Evolutionary conservation across 2,797 vertebrate species (phyloP).

Genomic region (Leuciscus waleckii): DNA sequence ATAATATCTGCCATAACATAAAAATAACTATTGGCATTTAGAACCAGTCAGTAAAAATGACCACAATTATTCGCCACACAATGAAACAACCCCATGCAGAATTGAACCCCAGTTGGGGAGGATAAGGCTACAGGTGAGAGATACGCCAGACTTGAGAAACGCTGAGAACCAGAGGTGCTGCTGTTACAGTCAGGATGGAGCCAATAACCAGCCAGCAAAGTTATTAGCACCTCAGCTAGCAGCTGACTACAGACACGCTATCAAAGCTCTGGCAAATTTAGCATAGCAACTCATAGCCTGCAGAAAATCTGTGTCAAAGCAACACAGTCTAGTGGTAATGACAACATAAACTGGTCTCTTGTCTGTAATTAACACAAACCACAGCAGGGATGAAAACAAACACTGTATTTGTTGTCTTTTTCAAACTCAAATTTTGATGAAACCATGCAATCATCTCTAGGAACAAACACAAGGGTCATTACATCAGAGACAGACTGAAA

Average conservation of each 20-base stretch:
- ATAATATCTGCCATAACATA: neutral
- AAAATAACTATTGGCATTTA: neutral
- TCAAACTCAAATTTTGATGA: slow-evolving; percentile 46
- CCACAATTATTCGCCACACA: neutral
- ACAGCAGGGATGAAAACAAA: slow-evolving; percentile 42
- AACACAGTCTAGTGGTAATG: slow-evolving; percentile 44
- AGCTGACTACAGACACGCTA: slow-evolving; percentile 5
- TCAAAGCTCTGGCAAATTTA: slow-evolving; percentile 33
- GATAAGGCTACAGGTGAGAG: slow-evolving; percentile 18
- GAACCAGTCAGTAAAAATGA: neutral
- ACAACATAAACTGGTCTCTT: slow-evolving; percentile 34
- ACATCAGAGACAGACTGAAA: slow-evolving; percentile 46
- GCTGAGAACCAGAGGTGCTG: neutral
- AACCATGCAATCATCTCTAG: slow-evolving; percentile 48
- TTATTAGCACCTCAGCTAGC: slow-evolving; percentile 44
- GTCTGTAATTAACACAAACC: slow-evolving; percentile 54
- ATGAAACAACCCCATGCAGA: neutral
- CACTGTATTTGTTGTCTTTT: slow-evolving; percentile 28
- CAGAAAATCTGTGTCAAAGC: slow-evolving; percentile 45
- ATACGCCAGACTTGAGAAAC: slow-evolving; percentile 22
- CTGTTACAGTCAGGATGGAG: neutral
- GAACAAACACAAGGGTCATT: slow-evolving; percentile 43
- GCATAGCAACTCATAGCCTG: slow-evolving; percentile 31
- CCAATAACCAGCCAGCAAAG: slow-evolving; percentile 19
- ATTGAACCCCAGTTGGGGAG: neutral